Percentiles rank a stretch among this genome's conserved stretches.
These are phyloP conservation scores for Papilio polytes DNA, from an alignment of 1,140 invertebrate species.

Conservation along the genomic window DNA sequence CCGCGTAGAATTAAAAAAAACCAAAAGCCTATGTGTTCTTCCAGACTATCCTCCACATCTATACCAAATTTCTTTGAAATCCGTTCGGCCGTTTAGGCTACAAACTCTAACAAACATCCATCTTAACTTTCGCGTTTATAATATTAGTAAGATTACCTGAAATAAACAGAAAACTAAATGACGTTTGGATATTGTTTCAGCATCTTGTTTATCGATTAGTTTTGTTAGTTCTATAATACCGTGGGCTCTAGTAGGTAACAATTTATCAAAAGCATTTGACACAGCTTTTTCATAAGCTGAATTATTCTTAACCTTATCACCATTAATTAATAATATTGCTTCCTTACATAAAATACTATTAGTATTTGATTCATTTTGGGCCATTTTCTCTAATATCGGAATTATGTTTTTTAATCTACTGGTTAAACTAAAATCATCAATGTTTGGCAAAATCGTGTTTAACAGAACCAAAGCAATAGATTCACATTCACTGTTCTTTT, in stretches of 20 bases:
- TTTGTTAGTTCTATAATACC: conserved; percentile 89
- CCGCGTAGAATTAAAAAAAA: no score
- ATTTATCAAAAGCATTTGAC: conserved; percentile 88
- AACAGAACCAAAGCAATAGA: conserved; percentile 82
- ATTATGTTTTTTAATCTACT: conserved; percentile 55
- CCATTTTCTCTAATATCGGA: conserved; percentile 62
- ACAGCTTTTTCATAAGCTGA: conserved; percentile 86
- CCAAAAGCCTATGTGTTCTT: no score
- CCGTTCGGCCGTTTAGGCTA: no score
- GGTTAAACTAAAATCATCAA: conserved; percentile 54
- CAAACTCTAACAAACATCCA: no score
- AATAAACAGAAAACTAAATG: conserved; percentile 89
- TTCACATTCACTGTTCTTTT: conserved; percentile 73
- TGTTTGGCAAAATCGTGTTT: conserved; percentile 73
- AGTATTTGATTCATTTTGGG: conserved; percentile 50
- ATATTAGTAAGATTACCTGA: conserved; percentile 86
- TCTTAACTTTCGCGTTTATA: no score
- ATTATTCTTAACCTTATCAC: conserved; percentile 56
- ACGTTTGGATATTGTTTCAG: conserved; percentile 86
- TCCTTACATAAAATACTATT: conserved; percentile 69
- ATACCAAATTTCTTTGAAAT: no score
- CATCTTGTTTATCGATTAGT: conserved; percentile 88
- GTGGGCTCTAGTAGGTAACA: conserved; percentile 92
- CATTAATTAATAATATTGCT: conserved; percentile 60
- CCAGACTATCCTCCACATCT: no score